Conservation (phyloP, 2,888 invertebrate genomes). For the Agriopis leucophaearia region DNA sequence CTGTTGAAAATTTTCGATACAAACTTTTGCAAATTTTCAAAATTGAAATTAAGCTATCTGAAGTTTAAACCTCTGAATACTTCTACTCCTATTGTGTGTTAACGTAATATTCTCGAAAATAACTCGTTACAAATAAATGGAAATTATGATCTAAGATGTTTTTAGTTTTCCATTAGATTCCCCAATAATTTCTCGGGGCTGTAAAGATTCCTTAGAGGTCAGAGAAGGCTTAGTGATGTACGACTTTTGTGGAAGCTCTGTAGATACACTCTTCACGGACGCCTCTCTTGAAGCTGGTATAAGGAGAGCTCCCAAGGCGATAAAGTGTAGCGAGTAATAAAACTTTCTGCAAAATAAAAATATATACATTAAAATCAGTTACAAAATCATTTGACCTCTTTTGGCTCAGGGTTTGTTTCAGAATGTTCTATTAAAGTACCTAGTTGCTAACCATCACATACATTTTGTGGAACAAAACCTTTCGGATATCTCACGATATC, state of each 20-base stretch:
- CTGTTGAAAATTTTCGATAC: not conserved
- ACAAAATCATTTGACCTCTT: not conserved
- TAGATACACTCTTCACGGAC: constrained; percentile 37
- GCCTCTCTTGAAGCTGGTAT: constrained; percentile 62
- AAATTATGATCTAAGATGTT: constrained; percentile 51
- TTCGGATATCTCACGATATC: too few species aligned
- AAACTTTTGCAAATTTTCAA: not conserved
- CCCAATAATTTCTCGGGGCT: constrained; percentile 51
- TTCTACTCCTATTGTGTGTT: constrained; percentile 1
- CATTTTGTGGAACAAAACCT: too few species aligned
- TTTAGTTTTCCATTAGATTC: constrained; percentile 72
- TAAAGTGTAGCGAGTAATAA: constrained; percentile 83
- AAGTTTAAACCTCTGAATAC: not conserved
- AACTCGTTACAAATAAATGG: constrained; percentile 13
- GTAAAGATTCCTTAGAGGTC: constrained; percentile 45
- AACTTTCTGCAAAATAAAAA: constrained; percentile 80
- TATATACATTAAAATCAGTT: not conserved
- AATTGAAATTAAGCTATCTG: not conserved
- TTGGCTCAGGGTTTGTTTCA: too few species aligned
- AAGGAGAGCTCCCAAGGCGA: constrained; percentile 78
- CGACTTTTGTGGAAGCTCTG: constrained; percentile 52
- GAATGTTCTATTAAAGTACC: too few species aligned
- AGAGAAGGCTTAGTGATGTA: constrained; percentile 41
- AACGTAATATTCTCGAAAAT: constrained; percentile 2
- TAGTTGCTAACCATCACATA: too few species aligned